phyloP scores from a whole-genome alignment of 2,113 vertebrate species.

The Phoenicopterus ruber region DNA sequence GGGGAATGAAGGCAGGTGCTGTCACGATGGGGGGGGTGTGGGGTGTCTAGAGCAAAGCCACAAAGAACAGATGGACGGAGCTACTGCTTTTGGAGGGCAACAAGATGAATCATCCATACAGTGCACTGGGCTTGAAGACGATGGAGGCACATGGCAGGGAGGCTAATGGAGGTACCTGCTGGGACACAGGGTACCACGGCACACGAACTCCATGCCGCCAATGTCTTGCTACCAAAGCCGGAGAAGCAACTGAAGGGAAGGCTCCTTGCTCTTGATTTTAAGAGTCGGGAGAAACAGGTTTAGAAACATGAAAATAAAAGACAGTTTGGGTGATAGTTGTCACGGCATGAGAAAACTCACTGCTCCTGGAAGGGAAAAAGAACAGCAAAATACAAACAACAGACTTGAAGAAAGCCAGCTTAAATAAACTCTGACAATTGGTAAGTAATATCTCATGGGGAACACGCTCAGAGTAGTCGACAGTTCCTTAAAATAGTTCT shows the following conservation, averaged over 20 bases:
- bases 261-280: not conserved
- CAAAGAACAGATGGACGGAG: constrained; percentile 43
- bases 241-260: not conserved
- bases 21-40: not conserved
- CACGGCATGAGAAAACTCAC: not conserved
- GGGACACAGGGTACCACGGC: not conserved
- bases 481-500: constrained; percentile 6
- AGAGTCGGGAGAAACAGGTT: not conserved
- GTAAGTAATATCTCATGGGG: not conserved
- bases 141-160: not conserved
- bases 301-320: not conserved
- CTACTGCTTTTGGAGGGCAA: not conserved
- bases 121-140: not conserved
- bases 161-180: not conserved
- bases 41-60: not conserved
- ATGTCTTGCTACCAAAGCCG: not conserved
- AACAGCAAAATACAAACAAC: not conserved
- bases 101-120: not conserved
- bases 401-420: not conserved
- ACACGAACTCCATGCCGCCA: not conserved
- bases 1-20: not conserved
- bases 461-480: not conserved
- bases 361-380: not conserved
- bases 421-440: not conserved
- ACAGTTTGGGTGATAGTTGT: not conserved